Conservation (phyloP, 2,888 invertebrate genomes). For the Acanthosepion esculentum region DNA sequence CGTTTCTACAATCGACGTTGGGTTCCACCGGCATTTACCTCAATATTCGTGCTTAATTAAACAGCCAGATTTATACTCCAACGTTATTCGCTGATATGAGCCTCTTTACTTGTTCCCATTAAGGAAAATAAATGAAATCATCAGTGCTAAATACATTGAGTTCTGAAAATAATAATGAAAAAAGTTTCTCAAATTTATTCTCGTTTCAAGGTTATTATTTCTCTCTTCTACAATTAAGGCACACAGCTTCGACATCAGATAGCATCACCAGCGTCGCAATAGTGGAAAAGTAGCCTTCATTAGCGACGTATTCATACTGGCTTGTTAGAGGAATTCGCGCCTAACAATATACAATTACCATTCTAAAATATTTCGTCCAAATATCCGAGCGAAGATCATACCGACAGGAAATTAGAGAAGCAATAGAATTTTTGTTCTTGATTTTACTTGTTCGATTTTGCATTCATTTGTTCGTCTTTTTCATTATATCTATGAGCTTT, state of each 20-base stretch:
- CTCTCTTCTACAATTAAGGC: not conserved
- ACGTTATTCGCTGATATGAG: no score
- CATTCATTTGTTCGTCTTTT: not conserved
- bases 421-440: not conserved
- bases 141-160: no score
- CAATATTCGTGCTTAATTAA: no score
- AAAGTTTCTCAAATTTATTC: not conserved
- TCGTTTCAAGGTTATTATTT: conserved; percentile 1
- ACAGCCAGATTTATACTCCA: no score
- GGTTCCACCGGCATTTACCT: no score
- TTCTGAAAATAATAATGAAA: no score
- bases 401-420: not conserved
- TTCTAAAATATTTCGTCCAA: not conserved
- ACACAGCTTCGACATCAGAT: not conserved
- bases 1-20: no score
- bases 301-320: not conserved
- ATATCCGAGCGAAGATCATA: not conserved
- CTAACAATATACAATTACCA: conserved; percentile 14
- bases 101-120: no score
- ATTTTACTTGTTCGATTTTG: not conserved
- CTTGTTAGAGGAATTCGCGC: conserved; percentile 33
- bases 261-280: not conserved
- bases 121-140: no score
- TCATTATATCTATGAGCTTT: not conserved
- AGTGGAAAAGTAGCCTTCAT: not conserved